Conservation (phyloP, 2,888 invertebrate species). For the Nudaria mundana region DNA sequence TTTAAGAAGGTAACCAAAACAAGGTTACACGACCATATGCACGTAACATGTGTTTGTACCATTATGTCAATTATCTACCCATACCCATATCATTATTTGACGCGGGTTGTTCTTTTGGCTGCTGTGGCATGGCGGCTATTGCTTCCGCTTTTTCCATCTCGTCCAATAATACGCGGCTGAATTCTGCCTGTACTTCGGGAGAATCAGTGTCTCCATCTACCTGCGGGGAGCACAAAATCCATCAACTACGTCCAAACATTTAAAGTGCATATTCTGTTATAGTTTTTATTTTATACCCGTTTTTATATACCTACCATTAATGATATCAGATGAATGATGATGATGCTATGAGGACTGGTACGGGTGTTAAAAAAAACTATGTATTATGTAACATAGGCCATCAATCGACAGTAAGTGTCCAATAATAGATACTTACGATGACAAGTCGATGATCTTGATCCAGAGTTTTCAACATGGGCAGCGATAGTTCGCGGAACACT, state of each 20-base stretch:
- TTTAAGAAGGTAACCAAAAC: too few species aligned
- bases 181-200: constrained; percentile 88
- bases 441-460: constrained; percentile 91
- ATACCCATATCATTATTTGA: constrained; percentile 37
- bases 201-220: constrained; percentile 94
- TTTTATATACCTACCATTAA: too few species aligned
- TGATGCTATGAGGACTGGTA: too few species aligned
- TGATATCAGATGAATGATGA: too few species aligned
- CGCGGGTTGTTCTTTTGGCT: constrained; percentile 24
- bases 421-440: constrained; percentile 90
- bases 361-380: too few species aligned
- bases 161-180: constrained; percentile 85
- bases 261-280: too few species aligned
- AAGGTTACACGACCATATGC: too few species aligned
- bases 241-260: neutral
- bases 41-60: too few species aligned
- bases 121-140: constrained; percentile 53
- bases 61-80: too few species aligned
- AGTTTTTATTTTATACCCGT: too few species aligned
- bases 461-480: constrained; percentile 93
- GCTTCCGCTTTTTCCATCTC: constrained; percentile 84
- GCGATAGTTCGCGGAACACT: constrained; percentile 91
- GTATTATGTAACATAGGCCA: too few species aligned
- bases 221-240: constrained; percentile 55
- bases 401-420: too few species aligned